A percentile compares a stretch with the other conserved stretches of the same genome.
These are phyloP conservation scores for Hippocampus guttulatus DNA, from an alignment of 2,113 vertebrate genomes.

Conservation along the genomic window DNA sequence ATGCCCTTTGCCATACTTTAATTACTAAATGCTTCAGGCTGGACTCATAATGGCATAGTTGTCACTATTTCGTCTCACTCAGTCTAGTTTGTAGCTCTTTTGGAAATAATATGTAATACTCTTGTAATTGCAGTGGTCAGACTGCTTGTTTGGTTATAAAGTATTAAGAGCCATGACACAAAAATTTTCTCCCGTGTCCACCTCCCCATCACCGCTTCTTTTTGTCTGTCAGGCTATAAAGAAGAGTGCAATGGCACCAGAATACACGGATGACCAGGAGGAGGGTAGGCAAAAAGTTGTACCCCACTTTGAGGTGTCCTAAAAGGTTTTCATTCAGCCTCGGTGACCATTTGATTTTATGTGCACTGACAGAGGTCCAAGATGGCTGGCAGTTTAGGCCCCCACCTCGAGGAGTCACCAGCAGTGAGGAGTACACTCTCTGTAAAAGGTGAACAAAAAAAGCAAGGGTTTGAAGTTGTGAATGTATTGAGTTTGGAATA, in stretches of 20 bases:
- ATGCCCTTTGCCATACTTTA: neutral
- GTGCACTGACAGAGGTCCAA: constrained; percentile 65
- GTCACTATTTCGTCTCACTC: constrained; percentile 9
- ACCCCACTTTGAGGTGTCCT: neutral
- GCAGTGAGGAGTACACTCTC: constrained; percentile 96
- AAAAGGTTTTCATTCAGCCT: neutral
- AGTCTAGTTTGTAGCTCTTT: constrained; percentile 9
- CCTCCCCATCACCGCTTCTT: neutral
- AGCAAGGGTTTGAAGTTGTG: neutral
- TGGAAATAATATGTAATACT: constrained; percentile 16
- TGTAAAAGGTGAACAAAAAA: constrained; percentile 85
- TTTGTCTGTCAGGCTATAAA: constrained; percentile 54
- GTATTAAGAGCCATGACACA: constrained; percentile 11
- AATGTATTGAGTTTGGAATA: neutral
- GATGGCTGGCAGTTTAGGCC: constrained; percentile 97
- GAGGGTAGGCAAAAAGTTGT: constrained; percentile 66
- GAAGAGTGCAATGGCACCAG: constrained; percentile 67
- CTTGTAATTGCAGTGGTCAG: constrained; percentile 6
- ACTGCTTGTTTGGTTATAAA: constrained; percentile 2
- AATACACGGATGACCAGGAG: constrained; percentile 70
- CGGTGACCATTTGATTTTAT: constrained; percentile 26
- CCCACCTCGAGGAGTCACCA: constrained; percentile 93
- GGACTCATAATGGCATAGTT: constrained; percentile 9
- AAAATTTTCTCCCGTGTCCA: constrained; percentile 13
- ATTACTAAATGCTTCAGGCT: constrained; percentile 3